A percentile compares a stretch with the other conserved stretches of the same genome.
These are phyloP conservation scores for Cephus cinctus DNA, from an alignment of 1,140 invertebrate genomes.

Conservation along the genomic window DNA sequence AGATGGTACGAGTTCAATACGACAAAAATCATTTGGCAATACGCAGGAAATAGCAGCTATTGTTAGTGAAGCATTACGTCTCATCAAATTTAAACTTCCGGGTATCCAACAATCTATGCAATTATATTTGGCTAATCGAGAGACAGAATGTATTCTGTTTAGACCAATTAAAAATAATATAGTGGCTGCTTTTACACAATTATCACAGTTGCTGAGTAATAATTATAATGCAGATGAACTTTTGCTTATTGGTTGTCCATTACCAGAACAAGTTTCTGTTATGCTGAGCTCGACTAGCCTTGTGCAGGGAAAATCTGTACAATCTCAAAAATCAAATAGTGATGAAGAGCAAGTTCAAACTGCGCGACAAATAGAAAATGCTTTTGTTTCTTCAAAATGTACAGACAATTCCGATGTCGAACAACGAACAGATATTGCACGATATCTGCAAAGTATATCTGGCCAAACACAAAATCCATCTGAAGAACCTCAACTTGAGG, in stretches of 20 bases:
- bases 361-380: background rate
- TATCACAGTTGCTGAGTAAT: slow-evolving; percentile 74
- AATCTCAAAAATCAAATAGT: slow-evolving; percentile 29
- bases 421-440: too few relatives aligned
- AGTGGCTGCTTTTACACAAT: slow-evolving; percentile 79
- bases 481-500: too few relatives aligned
- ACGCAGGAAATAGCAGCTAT: slow-evolving; percentile 42
- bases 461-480: too few relatives aligned
- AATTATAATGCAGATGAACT: slow-evolving; percentile 80
- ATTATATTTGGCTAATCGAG: slow-evolving; percentile 92
- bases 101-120: slow-evolving; percentile 85
- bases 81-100: slow-evolving; percentile 78
- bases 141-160: slow-evolving; percentile 95
- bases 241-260: slow-evolving; percentile 82
- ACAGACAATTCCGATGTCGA: too few relatives aligned
- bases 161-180: slow-evolving; percentile 92
- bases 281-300: slow-evolving; percentile 76
- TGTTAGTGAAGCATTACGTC: slow-evolving; percentile 64
- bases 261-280: slow-evolving; percentile 89
- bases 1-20: slow-evolving; percentile 46
- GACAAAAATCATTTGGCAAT: slow-evolving; percentile 59
- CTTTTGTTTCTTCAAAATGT: too few relatives aligned
- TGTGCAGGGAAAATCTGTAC: slow-evolving; percentile 39
- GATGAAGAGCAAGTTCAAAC: slow-evolving; percentile 11
- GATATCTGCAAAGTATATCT: too few relatives aligned